These are phyloP conservation scores for Automeris io DNA, from an alignment of 2,888 invertebrate genomes.

Conservation along the genomic window DNA sequence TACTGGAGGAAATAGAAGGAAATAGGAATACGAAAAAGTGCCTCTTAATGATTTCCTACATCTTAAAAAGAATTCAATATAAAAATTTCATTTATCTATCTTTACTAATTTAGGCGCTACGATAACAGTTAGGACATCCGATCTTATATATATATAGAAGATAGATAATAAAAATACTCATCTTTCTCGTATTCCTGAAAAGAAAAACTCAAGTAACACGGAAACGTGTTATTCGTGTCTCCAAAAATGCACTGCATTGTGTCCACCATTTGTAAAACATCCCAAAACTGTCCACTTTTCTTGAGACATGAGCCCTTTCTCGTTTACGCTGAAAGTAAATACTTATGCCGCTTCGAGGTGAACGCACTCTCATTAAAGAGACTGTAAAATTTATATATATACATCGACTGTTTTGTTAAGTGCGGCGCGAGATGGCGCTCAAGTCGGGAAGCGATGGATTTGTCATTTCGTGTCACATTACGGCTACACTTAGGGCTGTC, in stretches of 20 bases:
- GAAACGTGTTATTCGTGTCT: conserved; percentile 46
- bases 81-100: too few relatives aligned
- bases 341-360: conserved; percentile 54
- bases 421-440: not conserved
- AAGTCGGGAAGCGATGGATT: conserved; percentile 27
- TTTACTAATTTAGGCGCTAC: too few relatives aligned
- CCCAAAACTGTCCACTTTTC: conserved; percentile 16
- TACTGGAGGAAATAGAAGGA: too few relatives aligned
- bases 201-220: conserved; percentile 45
- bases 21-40: too few relatives aligned
- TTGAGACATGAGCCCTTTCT: not conserved
- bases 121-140: too few relatives aligned
- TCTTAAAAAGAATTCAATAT: too few relatives aligned
- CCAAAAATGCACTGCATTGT: conserved; percentile 25
- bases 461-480: conserved; percentile 43
- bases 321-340: conserved; percentile 18
- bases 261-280: conserved; percentile 54
- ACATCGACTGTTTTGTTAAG: conserved; percentile 24
- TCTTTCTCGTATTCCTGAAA: conserved; percentile 20
- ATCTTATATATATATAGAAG: too few relatives aligned
- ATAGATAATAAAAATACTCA: not conserved
- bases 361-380: conserved; percentile 70
- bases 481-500: conserved; percentile 14
- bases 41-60: too few relatives aligned
- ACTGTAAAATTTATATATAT: conserved; percentile 4